Conservation (phyloP, 2,888 invertebrate species). For the Sympetrum striolatum region DNA sequence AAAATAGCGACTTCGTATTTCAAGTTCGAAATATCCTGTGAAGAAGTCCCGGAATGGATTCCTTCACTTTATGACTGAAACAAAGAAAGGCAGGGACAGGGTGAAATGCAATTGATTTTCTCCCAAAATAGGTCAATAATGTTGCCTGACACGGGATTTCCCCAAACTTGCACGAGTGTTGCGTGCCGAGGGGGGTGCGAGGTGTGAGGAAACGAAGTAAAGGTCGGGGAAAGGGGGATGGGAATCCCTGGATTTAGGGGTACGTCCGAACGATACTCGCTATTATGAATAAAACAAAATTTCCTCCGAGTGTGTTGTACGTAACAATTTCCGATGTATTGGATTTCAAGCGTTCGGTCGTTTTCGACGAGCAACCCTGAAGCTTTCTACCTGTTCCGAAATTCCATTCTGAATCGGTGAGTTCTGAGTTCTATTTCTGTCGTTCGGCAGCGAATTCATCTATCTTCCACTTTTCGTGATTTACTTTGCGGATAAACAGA, state of each 20-base stretch:
- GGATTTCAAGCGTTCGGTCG: too few species aligned
- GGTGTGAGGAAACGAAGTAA: neutral
- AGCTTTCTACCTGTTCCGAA: too few species aligned
- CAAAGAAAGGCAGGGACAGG: conserved; percentile 8
- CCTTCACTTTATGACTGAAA: neutral
- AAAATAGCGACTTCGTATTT: neutral
- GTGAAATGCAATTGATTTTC: conserved; percentile 41
- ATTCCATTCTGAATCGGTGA: too few species aligned
- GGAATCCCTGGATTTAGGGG: neutral
- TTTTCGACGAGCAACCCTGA: too few species aligned
- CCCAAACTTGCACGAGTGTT: neutral
- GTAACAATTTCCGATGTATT: too few species aligned
- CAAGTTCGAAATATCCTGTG: too few species aligned
- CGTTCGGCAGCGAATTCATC: too few species aligned
- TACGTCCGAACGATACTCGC: neutral
- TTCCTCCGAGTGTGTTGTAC: neutral
- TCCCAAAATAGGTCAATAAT: conserved; percentile 38
- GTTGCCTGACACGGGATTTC: conserved; percentile 33
- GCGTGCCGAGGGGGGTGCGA: neutral
- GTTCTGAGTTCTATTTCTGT: too few species aligned
- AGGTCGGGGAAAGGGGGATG: neutral
- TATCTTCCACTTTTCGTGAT: too few species aligned
- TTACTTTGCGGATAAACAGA: too few species aligned
- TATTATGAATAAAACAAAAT: neutral
- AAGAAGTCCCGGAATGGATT: neutral